Conservation (phyloP, 2,797 vertebrate species). For the Sus cebifrons region DNA sequence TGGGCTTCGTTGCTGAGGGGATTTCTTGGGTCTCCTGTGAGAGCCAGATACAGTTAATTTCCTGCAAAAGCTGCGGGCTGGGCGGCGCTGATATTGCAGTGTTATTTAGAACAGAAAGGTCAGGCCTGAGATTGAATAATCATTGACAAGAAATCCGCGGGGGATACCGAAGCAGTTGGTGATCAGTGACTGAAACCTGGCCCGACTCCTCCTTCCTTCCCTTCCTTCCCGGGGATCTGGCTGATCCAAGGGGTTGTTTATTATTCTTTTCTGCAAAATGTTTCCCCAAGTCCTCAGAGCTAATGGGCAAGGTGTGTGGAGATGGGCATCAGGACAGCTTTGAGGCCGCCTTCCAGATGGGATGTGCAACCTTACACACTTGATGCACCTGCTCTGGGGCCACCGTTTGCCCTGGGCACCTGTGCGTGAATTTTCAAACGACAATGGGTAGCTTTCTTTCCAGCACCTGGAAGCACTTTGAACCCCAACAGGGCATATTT, state of each 20-base stretch:
- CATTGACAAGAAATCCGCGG: constrained; percentile 91
- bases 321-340: not conserved
- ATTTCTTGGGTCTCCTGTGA: constrained; percentile 88
- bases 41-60: constrained; percentile 92
- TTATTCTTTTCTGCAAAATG: not conserved
- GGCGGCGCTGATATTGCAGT: constrained; percentile 89
- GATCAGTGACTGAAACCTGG: constrained; percentile 67
- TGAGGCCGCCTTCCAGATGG: not conserved
- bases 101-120: constrained; percentile 94
- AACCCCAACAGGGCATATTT: fast-evolving
- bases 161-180: constrained; percentile 77
- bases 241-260: constrained; percentile 11
- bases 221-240: constrained; percentile 37
- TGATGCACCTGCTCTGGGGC: not conserved
- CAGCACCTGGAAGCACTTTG: not conserved
- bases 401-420: fast-evolving
- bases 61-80: constrained; percentile 89
- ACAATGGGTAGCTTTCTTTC: not conserved
- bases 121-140: constrained; percentile 92
- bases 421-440: fast-evolving
- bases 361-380: not conserved
- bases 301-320: not conserved
- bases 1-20: constrained; percentile 84
- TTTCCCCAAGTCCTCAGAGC: not conserved
- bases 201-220: not conserved